Evolutionary conservation across 2,888 invertebrate species (phyloP), one percentile per base, ranked within the genome.

Genomic region (Oxyteleia sp.): DNA sequence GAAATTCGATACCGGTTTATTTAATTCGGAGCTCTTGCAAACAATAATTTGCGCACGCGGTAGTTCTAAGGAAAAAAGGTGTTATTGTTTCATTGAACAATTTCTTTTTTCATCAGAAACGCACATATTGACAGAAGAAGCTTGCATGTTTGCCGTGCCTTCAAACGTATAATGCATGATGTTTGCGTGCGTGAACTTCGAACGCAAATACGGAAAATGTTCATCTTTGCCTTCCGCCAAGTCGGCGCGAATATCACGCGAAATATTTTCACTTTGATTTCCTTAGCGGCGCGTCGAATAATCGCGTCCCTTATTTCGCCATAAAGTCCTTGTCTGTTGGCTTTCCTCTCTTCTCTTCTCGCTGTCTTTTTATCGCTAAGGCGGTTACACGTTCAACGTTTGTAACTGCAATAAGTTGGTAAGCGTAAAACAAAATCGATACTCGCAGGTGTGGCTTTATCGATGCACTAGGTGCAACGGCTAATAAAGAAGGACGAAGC

Each of bases 361-460:
- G 15, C 26, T 45, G 15, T 29, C n/a, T 20, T 13, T 11, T 20
- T 49, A n/a, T 32, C 1, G 5, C 13, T 41, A 26, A 45, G 45
- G 35, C n/a, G 15, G 57, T 49, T 35, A 63, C 47, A 29, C 23
- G 57, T 47, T 64, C 41, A 41, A 23, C 26, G 53, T 55, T 51
- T 57, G 59, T 59, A 51, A 55, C 55, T 57, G 57, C 63, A 82
- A 82, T 66, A 76, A 74, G 47, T 43, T 47, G 51, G 47, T 55
- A 76, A 61, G 20, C 38, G 82, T 47, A 61, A 68, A 78, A 66
- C 61, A 41, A 74, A 78, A 78, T 82, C 82, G 68, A 82, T 82
- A 72, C 63, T 72, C 38, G 63, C 78, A 78, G 78, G 68, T 63
- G 78, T 53, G 82, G 72, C 68, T 82, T 82, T 82, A 78, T 68